Evolutionary conservation across 1,140 invertebrate species (phyloP), one percentile per base, ranked within the genome.

Genomic region (Procambarus virginalis): DNA sequence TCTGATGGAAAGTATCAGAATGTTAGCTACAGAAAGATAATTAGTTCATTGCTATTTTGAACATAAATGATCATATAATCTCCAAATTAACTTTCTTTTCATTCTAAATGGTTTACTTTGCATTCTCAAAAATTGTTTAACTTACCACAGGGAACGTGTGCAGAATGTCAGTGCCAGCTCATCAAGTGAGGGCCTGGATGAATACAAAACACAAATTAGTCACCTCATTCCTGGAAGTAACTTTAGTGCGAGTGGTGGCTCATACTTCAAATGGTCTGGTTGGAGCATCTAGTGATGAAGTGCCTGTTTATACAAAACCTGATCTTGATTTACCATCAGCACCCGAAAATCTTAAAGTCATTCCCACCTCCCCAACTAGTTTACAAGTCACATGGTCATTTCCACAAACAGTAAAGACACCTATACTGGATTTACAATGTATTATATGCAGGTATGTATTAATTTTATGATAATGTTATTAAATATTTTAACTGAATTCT

Each of bases 171-270:
- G 94, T n/a, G 95, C 95, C 86, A 94, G 95, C 55, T 96, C 95
- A 2, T 92, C 91, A 2, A 87, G 84, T 58, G 88, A 90, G n/a
- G 88, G 96, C 81, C 93, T 96, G 76, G 96, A 97, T 93, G 97
- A 98, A 93, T 96, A 97, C 77, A 98, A 96, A 93, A 96, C 99
- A 68, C 96, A 96, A 89, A 87, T 92, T 46, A 80, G 90, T 34
- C 96, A 96, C 5, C 95, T 99, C 4, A 96, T 96, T 91, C 98
- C 98, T 0, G 96, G 96, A 92, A 97, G 96, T 70, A 96, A 96
- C 20, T 99, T 95, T 96, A 86, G 97, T 99, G 93, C 95, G 96
- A 17, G 97, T 98, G 2, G 95, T 97, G 5, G 97, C 97, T 0
- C 96, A 96, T 93, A 97, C 97, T 92, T 94, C 95, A 70, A 81